These are phyloP conservation scores for Philaenus spumarius DNA, from an alignment of 1,140 invertebrate species.

Conservation along the genomic window DNA sequence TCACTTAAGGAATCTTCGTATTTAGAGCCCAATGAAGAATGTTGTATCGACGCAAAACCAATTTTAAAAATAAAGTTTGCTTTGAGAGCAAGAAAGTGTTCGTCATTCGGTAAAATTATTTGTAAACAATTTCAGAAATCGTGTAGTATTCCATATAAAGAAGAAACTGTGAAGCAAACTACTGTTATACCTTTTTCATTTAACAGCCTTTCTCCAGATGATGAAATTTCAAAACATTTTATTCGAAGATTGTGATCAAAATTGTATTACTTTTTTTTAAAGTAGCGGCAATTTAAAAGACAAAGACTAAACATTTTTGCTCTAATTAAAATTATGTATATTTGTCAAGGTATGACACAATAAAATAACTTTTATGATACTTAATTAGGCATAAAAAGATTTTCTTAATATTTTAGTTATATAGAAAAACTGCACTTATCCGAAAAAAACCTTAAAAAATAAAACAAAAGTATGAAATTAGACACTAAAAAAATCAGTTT, in stretches of 20 bases:
- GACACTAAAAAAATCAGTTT: too few species aligned
- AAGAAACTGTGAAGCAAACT: neutral
- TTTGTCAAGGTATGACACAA: too few species aligned
- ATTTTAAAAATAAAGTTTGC: conserved; percentile 8
- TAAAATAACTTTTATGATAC: too few species aligned
- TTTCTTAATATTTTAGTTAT: too few species aligned
- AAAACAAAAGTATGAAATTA: too few species aligned
- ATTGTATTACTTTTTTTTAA: neutral
- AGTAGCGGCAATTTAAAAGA: too few species aligned
- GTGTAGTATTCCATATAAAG: conserved; percentile 14
- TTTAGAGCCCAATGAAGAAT: neutral
- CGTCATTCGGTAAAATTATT: conserved; percentile 46
- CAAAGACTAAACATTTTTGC: too few species aligned
- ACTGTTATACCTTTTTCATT: conserved; percentile 47
- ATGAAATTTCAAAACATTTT: conserved; percentile 36
- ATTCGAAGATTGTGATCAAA: neutral
- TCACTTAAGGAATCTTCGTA: too few species aligned
- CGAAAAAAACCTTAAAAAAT: too few species aligned
- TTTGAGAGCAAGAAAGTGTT: conserved; percentile 30
- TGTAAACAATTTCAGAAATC: conserved; percentile 35
- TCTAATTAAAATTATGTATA: too few species aligned
- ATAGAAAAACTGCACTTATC: too few species aligned
- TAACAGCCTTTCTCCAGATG: conserved; percentile 52
- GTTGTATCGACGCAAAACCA: neutral
- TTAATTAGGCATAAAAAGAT: too few species aligned